These are phyloP conservation scores for Galemys pyrenaicus DNA, from an alignment of 2,113 vertebrate genomes.

Conservation along the genomic window DNA sequence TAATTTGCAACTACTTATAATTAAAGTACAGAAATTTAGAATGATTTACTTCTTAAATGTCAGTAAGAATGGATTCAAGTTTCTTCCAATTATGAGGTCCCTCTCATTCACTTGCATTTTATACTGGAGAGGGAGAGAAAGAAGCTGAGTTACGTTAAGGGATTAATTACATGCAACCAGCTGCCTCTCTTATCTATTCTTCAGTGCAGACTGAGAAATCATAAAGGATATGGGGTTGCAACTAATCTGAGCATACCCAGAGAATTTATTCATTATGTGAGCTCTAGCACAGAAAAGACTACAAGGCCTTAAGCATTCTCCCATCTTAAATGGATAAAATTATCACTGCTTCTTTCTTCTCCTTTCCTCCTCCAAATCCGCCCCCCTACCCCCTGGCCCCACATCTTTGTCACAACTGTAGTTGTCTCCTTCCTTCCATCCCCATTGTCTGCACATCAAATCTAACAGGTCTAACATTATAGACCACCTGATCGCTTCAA, in stretches of 20 bases:
- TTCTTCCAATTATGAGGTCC: not conserved
- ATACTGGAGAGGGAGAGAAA: not conserved
- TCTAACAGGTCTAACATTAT: not conserved
- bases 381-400: too few relatives aligned
- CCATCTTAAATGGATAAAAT: not conserved
- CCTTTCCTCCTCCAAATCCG: too few relatives aligned
- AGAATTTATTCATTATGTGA: not conserved
- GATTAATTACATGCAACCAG: not conserved
- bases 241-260: not conserved
- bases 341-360: too few relatives aligned
- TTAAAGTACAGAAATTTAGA: not conserved
- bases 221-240: not conserved
- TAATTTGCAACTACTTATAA: not conserved
- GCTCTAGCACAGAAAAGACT: not conserved
- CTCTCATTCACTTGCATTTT: not conserved
- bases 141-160: not conserved
- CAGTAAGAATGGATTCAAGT: not conserved
- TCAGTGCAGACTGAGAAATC: not conserved
- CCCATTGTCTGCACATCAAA: too few relatives aligned
- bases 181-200: not conserved
- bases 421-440: not conserved
- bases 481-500: not conserved
- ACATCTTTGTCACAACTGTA: not conserved
- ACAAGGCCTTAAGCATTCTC: not conserved
- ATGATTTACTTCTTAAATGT: constrained; percentile 13